Evolutionary conservation across 2,888 invertebrate species (phyloP).

Genomic region (Lithophane socia): DNA sequence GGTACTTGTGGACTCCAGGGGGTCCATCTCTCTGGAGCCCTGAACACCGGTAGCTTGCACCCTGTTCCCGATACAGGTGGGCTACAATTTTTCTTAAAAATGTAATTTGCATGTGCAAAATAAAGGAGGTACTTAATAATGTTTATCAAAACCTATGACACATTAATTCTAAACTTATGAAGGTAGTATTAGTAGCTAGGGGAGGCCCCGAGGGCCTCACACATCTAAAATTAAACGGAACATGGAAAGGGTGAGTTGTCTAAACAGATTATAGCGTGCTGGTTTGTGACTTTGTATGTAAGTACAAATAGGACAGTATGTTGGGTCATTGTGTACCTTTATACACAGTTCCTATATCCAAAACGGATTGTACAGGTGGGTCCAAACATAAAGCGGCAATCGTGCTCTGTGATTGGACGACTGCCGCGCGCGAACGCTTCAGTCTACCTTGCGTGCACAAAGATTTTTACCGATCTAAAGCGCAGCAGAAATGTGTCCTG

Average conservation of each 20-base stretch:
- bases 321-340: neutral
- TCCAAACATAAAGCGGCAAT: too few relatives aligned
- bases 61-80: too few relatives aligned
- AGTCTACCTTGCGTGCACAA: too few relatives aligned
- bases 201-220: neutral
- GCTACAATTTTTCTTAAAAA: neutral
- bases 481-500: too few relatives aligned
- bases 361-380: neutral
- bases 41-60: neutral
- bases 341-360: neutral
- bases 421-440: too few relatives aligned
- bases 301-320: neutral
- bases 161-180: constrained; percentile 1
- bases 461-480: too few relatives aligned
- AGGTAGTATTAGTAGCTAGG: neutral
- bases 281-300: constrained; percentile 1
- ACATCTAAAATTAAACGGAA: constrained; percentile 39
- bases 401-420: too few relatives aligned
- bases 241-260: constrained; percentile 14
- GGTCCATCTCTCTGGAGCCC: neutral
- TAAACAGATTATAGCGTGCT: constrained; percentile 28
- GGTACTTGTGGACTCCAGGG: neutral
- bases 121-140: neutral
- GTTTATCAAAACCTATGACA: neutral
- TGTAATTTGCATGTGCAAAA: too few relatives aligned